Evolutionary conservation across 2,797 vertebrate species (phyloP).

Genomic region (Triplophysa yarkandensis): DNA sequence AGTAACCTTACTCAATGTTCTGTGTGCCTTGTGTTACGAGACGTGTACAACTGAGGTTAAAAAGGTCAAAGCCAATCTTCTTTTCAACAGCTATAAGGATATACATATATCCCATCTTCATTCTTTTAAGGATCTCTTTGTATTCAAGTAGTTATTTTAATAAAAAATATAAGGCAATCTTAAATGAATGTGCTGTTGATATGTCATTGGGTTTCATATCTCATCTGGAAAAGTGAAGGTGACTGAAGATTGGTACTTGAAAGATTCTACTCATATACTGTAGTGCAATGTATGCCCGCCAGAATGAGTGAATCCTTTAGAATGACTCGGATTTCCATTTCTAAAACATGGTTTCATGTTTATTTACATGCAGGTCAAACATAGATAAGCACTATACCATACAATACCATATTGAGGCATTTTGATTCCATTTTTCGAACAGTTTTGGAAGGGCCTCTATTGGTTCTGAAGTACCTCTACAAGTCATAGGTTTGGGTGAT

Average conservation of each 20-base stretch:
- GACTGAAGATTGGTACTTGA: constrained; percentile 46
- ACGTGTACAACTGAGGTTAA: constrained; percentile 13
- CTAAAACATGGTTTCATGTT: background rate
- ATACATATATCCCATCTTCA: constrained; percentile 8
- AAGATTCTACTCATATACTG: constrained; percentile 33
- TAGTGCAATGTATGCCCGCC: background rate
- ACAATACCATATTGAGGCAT: too few relatives aligned
- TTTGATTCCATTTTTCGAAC: too few relatives aligned
- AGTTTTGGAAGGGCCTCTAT: too few relatives aligned
- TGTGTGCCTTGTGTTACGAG: constrained; percentile 8
- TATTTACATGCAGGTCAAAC: background rate
- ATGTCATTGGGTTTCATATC: too few relatives aligned
- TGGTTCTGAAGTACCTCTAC: too few relatives aligned
- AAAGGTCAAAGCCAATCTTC: constrained; percentile 21
- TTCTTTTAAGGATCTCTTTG: constrained; percentile 3
- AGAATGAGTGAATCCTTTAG: background rate
- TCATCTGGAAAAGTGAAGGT: constrained; percentile 43
- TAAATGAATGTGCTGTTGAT: constrained; percentile 40
- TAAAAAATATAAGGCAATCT: constrained; percentile 15
- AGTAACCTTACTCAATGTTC: constrained; percentile 19
- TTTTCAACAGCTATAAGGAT: constrained; percentile 27
- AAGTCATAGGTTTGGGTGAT: too few relatives aligned
- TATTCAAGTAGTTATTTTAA: constrained; percentile 14
- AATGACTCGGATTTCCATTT: background rate
- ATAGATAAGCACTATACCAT: too few relatives aligned